Evolutionary conservation across 1,140 invertebrate species (phyloP).

Genomic region (Drosophila bocqueti): DNA sequence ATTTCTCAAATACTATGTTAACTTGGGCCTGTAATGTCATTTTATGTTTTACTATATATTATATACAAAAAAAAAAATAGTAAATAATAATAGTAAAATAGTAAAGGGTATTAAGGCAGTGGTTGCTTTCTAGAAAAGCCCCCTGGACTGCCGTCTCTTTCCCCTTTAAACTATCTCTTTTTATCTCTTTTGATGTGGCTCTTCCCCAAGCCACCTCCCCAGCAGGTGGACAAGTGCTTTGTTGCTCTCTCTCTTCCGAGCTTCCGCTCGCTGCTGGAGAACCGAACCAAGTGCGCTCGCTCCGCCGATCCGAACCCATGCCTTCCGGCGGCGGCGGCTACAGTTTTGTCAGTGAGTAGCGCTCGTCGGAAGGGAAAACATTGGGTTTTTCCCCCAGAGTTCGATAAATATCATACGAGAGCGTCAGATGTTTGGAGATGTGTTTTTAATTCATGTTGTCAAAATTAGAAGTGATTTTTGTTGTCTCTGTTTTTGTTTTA

Average conservation of each 20-base stretch:
- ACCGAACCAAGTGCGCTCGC: slow-evolving; percentile 6
- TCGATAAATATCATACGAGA: slow-evolving; percentile 1
- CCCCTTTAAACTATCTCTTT: not conserved
- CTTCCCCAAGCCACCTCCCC: slow-evolving; percentile 12
- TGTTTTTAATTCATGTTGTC: slow-evolving; percentile 54
- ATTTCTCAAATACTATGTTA: no score
- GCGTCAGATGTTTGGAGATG: slow-evolving; percentile 30
- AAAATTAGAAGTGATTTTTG: slow-evolving; percentile 57
- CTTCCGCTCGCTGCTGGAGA: slow-evolving; percentile 40
- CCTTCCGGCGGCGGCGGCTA: slow-evolving; percentile 2
- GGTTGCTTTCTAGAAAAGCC: not conserved
- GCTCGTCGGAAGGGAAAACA: slow-evolving; percentile 44
- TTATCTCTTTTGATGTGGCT: not conserved
- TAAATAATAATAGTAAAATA: no score
- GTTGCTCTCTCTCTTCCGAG: slow-evolving; percentile 14
- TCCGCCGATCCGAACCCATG: slow-evolving; percentile 20
- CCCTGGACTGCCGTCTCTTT: not conserved
- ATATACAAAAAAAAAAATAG: no score
- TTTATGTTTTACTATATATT: not conserved
- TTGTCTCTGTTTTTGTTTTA: slow-evolving; percentile 1
- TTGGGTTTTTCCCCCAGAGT: slow-evolving; percentile 6
- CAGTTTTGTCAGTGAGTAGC: slow-evolving; percentile 35
- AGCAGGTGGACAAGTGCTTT: slow-evolving; percentile 25
- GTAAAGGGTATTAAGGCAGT: not conserved
- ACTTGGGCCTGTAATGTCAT: not conserved